These are phyloP conservation scores for Drosophila barbarae DNA, from an alignment of 2,888 invertebrate species.

Conservation along the genomic window DNA sequence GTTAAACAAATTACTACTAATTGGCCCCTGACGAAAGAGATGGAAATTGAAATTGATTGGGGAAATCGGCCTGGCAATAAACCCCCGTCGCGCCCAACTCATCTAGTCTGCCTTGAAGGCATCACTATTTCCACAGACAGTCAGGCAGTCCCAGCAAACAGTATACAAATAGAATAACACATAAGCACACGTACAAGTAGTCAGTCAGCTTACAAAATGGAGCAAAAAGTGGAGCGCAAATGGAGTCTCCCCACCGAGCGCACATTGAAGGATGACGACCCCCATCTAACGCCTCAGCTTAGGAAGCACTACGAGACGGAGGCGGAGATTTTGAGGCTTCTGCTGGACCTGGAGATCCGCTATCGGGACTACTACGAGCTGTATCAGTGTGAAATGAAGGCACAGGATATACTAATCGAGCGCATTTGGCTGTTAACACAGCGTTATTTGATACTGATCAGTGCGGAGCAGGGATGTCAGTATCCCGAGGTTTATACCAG, in stretches of 20 bases:
- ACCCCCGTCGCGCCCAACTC: constrained; percentile 1
- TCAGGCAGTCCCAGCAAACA: constrained; percentile 17
- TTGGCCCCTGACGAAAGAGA: constrained; percentile 37
- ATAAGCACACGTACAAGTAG: constrained; percentile 2
- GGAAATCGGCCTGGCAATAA: constrained; percentile 12
- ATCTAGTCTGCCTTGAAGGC: constrained; percentile 31
- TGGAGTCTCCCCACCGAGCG: background rate
- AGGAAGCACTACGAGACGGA: constrained; percentile 61
- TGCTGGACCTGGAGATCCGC: constrained; percentile 59
- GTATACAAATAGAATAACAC: background rate
- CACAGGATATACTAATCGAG: constrained; percentile 62
- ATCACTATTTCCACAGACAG: constrained; percentile 5
- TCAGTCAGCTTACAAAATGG: constrained; percentile 20
- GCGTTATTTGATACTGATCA: constrained; percentile 69
- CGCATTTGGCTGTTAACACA: constrained; percentile 75
- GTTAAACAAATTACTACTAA: constrained; percentile 51
- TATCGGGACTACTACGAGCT: constrained; percentile 55
- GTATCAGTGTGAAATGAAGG: constrained; percentile 57
- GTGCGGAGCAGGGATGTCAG: constrained; percentile 63
- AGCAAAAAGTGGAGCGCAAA: background rate
- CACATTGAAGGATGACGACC: constrained; percentile 29
- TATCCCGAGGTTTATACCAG: constrained; percentile 69
- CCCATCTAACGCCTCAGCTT: constrained; percentile 54
- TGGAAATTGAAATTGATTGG: constrained; percentile 36
- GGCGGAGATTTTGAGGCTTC: constrained; percentile 48